Evolutionary conservation across 2,888 invertebrate genomes (phyloP).

Genomic region (Lasioglossum vierecki): DNA sequence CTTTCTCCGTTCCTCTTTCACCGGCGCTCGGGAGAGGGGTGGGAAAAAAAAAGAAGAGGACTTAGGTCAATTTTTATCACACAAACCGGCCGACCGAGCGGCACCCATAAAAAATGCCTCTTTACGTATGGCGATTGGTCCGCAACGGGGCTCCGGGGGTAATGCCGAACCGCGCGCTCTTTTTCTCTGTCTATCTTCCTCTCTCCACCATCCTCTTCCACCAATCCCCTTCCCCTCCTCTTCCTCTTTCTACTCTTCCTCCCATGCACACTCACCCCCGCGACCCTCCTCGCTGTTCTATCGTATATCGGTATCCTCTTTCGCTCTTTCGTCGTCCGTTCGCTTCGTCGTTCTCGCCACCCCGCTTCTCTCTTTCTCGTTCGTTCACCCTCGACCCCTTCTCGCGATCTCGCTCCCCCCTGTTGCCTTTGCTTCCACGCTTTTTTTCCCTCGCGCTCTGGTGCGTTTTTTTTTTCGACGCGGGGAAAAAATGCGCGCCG

Average conservation of each 20-base stretch:
- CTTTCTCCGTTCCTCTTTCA: not conserved
- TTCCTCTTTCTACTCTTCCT: conserved; percentile 22
- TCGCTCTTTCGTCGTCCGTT: conserved; percentile 52
- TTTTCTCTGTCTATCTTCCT: conserved; percentile 42
- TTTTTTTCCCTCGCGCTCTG: conserved; percentile 30
- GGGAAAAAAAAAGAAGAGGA: conserved; percentile 77
- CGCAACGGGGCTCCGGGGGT: conserved; percentile 82
- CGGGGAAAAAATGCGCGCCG: conserved; percentile 83
- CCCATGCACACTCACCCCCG: conserved; percentile 14
- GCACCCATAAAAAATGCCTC: conserved; percentile 84
- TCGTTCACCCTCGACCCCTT: conserved; percentile 26
- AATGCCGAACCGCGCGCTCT: conserved; percentile 78
- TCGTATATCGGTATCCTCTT: conserved; percentile 57
- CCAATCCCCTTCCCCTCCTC: conserved; percentile 20
- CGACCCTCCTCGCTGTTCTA: conserved; percentile 4
- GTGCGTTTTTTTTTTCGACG: conserved; percentile 77
- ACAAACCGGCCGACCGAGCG: conserved; percentile 82
- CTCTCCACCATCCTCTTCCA: not conserved
- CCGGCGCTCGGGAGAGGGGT: conserved; percentile 6
- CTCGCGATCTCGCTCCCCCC: conserved; percentile 43
- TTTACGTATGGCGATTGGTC: conserved; percentile 84
- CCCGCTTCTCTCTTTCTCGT: conserved; percentile 32
- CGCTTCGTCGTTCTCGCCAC: conserved; percentile 46
- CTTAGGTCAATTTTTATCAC: conserved; percentile 84
- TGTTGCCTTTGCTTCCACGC: conserved; percentile 20